Percentiles rank a stretch among this genome's conserved stretches.
These are phyloP conservation scores for Myotis brandtii DNA, from an alignment of 2,113 vertebrate species.

Conservation along the genomic window DNA sequence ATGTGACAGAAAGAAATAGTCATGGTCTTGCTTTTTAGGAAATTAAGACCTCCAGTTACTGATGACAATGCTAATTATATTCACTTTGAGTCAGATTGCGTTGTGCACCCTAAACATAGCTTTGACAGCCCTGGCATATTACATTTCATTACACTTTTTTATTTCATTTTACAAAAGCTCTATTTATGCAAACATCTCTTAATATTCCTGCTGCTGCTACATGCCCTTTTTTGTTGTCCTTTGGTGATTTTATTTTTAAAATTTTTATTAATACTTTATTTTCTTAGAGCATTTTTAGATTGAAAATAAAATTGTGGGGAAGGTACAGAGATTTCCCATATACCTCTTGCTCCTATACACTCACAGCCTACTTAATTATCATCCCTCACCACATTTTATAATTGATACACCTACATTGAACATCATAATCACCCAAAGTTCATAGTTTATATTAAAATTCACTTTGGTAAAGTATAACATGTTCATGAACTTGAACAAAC, in stretches of 20 bases:
- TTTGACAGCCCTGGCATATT: neutral
- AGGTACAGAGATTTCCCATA: neutral
- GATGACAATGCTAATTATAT: constrained; percentile 19
- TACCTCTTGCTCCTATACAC: neutral
- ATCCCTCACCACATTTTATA: neutral
- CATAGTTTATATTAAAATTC: neutral
- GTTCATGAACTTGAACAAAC: neutral
- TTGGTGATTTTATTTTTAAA: neutral
- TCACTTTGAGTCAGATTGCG: neutral
- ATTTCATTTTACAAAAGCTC: constrained; percentile 29
- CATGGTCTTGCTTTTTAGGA: constrained; percentile 50
- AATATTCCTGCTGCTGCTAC: neutral
- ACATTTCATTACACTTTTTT: neutral
- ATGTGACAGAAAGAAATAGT: constrained; percentile 49
- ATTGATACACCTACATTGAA: neutral
- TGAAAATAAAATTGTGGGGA: neutral
- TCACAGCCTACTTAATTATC: neutral
- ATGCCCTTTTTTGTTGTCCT: neutral
- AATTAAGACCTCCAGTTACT: constrained; percentile 57
- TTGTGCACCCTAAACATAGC: neutral
- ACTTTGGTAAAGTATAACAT: neutral
- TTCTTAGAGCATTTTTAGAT: neutral
- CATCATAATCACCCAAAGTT: neutral
- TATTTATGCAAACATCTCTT: constrained; percentile 1
- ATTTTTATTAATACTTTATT: neutral